Evolutionary conservation across 2,113 vertebrate species (phyloP), one percentile per base, ranked within the genome.

Genomic region (Dicaeum eximium): DNA sequence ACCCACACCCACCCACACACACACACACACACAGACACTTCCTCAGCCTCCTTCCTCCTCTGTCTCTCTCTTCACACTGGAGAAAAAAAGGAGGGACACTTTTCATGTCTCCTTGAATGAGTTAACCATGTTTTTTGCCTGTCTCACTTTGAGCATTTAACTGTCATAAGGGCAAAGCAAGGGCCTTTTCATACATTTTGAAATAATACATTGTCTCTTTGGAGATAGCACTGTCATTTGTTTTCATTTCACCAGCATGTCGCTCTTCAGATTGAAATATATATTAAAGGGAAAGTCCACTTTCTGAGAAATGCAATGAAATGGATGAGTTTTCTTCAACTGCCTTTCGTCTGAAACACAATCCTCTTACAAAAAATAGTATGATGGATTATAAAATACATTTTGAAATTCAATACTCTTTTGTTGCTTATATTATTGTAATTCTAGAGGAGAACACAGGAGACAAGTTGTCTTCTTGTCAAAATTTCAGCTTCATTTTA

Each of bases 151-250:
- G 62, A 97, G 73, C 35, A 89, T 93, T 97, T 95, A 97, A 69
- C 95, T 96, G 87, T 95, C 93, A 96, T 85, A 96, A 85, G 94
- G 91, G 81, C 88, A 97, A 75, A 96, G 27, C 62, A 91, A 82
- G 80, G 74, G 33, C 62, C 60, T 93, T 95, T 97, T 96, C 94
- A 96, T 97, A 73, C 53, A 96, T 97, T 98, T 97, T 96, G 92
- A 97, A 98, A 97, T 97, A 98, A 97, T 95, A 62, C 80, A 85
- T 95, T 97, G 93, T 97, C 95, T 97, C 93, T 96, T 97, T 95
- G 86, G 89, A 97, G 86, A 93, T 88, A 97, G 87, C 74, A 79
- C 82, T 93, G 84, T 88, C 97, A 97, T 98, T 98, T 98, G 87
- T 98, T 98, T 97, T 98, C 96, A 98, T 98, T 98, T 97, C 66